Evolutionary conservation across 2,888 invertebrate genomes (phyloP), one percentile per base, ranked within the genome.

Genomic region (Micropterix aruncella): DNA sequence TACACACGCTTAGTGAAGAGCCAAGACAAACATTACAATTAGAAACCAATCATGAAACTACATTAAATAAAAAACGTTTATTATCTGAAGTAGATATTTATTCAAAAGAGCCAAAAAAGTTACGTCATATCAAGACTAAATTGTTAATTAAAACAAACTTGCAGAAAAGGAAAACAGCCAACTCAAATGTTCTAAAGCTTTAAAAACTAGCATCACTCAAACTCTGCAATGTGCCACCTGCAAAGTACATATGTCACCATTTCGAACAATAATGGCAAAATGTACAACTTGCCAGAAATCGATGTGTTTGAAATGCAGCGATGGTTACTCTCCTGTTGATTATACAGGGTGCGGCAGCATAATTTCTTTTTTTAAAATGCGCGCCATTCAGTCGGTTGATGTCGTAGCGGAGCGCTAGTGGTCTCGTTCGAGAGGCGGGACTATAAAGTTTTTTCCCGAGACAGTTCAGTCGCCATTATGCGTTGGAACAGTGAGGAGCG

Each of bases 61-160:
- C 4, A 40, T 18, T 16, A 41, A 41, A 19, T 41, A 41, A 41
- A 41, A 41, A 41, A 19, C 41, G 41, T 19, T 9, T 18, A 19
- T 41, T 41, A 41, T 18, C 41, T 15, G 15, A 41, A 14, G 41
- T 41, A 41, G 41, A 40, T 17, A 40, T 7, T 19, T 41, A 41
- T 41, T 19, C 41, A 17, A 41, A n/a, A 41, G 27, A 12, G 19
- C 19, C 27, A 16, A 41, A 41, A 41, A 41, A 16, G 16, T 18
- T 19, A 41, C 14, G 18, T 19, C 41, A 41, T 19, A 12, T 19
- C 4, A 41, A 41, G 19, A 41, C 5, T 41, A 41, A 41, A 18
- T 19, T 16, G 19, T 41, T 41, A 41, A 41, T 18, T 19, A 18
- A n/a, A n/a, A 12, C 19, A 19, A 41, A 41, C 18, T 19, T 38